Base-by-base conservation (phyloP, 2,888 invertebrate species). In the Dolichomitus sp. region DNA sequence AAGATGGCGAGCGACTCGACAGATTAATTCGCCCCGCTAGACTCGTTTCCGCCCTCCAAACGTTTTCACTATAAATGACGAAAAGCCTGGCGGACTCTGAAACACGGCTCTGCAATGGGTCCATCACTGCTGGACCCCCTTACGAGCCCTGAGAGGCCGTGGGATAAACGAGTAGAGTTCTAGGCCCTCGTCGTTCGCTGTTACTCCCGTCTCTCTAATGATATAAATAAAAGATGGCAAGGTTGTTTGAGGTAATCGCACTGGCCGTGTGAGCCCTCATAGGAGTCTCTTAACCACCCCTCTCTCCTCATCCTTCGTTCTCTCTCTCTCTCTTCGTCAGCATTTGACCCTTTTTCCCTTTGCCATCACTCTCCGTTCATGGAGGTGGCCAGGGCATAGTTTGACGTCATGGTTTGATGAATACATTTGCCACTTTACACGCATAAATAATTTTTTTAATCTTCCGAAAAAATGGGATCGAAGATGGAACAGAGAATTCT, bases 191-290 rank as follows among this genome's bases (percentile, higher is more conserved):
- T 69, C 40, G 12, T 50, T 75, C 72, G 75, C 70, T 48, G 63
- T 75, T 45, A 75, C 73, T 78, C 50, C 66, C 65, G 63, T 81
- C 50, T 80, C 79, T 80, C 89, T 90, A 90, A 90, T 90, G 90
- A 90, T 89, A 88, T 90, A 90, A 90, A 90, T 90, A 89, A 90
- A 90, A 90, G 90, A 90, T 90, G 88, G 88, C 84, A 85, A 87
- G 86, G 87, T 87, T 87, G 88, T 89, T 88, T 86, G 86, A 85
- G 87, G 86, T 89, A 90, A 90, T 88, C 88, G 88, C 84, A 86
- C 79, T 80, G 87, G 86, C 82, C 84, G 87, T 83, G 85, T 83
- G 81, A 73, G 88, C 80, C 84, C 74, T 80, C 79, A 79, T 81
- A 65, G 52, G 76, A 59, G 81, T 74, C 57, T 75, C 74, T 79